Evolutionary conservation across 2,113 vertebrate genomes (phyloP).

Genomic region (Athene cunicularia): DNA sequence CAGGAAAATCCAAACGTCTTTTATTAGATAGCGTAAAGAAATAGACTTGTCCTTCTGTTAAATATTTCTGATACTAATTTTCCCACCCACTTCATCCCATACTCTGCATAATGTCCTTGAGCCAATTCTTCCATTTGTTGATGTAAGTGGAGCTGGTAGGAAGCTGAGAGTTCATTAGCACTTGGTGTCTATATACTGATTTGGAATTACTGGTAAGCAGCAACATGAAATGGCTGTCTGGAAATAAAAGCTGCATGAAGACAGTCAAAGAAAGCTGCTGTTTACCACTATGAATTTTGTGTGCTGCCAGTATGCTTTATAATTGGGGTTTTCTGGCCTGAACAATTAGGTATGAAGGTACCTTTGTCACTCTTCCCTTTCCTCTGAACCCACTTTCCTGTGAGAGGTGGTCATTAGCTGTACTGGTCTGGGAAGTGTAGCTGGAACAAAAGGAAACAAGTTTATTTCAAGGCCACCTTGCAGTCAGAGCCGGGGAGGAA

Average conservation of each 20-base stretch:
- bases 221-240: neutral
- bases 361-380: neutral
- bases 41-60: neutral
- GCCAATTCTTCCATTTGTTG: neutral
- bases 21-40: neutral
- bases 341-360: neutral
- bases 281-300: neutral
- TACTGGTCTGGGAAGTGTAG: neutral
- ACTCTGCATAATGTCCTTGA: neutral
- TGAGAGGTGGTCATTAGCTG: neutral
- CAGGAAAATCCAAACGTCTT: neutral
- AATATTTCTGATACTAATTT: neutral
- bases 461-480: neutral
- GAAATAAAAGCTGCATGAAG: neutral
- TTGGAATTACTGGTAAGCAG: neutral
- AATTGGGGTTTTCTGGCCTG: neutral
- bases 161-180: neutral
- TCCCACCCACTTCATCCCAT: neutral
- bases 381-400: neutral
- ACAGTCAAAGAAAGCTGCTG: neutral
- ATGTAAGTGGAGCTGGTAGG: neutral
- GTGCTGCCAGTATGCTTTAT: neutral
- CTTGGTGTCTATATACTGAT: neutral
- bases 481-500: neutral
- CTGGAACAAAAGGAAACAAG: neutral